These are phyloP conservation scores for Calephelis virginiensis DNA, from an alignment of 1,140 invertebrate genomes.

Conservation along the genomic window DNA sequence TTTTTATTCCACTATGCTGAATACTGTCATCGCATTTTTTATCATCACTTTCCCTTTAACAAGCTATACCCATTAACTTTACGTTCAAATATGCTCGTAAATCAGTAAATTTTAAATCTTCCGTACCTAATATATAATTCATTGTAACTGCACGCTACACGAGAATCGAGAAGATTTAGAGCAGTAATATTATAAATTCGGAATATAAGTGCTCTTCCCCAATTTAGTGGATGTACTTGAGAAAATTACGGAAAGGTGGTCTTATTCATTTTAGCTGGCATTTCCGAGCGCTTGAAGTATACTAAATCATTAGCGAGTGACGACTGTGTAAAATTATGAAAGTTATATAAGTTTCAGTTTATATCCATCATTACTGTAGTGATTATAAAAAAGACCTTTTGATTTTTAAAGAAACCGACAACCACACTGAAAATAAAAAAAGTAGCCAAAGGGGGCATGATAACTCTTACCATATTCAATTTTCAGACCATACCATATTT, in stretches of 20 bases:
- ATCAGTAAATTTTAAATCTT: conserved; percentile 29
- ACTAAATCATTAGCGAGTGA: conserved; percentile 26
- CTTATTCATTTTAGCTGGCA: conserved; percentile 60
- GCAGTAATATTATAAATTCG: conserved; percentile 74
- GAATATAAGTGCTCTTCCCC: conserved; percentile 67
- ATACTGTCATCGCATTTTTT: no score
- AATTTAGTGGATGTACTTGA: conserved; percentile 63
- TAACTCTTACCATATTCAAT: no score
- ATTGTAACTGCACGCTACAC: conserved; percentile 50
- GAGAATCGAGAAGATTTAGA: conserved; percentile 56
- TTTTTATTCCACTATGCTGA: no score
- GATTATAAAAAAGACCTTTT: no score
- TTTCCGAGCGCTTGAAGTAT: conserved; percentile 52
- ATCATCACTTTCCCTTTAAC: no score
- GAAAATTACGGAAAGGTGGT: conserved; percentile 71
- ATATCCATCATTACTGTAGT: no score
- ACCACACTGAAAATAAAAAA: no score
- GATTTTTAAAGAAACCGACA: no score
- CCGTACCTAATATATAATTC: conserved; percentile 34
- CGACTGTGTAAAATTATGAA: neutral
- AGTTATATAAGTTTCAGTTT: no score
- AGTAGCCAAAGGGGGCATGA: no score
- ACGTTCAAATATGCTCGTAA: neutral
- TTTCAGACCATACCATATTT: no score
- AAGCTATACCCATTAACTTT: no score